Evolutionary conservation across 1,140 invertebrate species (phyloP).

Genomic region (Potamilus streckersoni): DNA sequence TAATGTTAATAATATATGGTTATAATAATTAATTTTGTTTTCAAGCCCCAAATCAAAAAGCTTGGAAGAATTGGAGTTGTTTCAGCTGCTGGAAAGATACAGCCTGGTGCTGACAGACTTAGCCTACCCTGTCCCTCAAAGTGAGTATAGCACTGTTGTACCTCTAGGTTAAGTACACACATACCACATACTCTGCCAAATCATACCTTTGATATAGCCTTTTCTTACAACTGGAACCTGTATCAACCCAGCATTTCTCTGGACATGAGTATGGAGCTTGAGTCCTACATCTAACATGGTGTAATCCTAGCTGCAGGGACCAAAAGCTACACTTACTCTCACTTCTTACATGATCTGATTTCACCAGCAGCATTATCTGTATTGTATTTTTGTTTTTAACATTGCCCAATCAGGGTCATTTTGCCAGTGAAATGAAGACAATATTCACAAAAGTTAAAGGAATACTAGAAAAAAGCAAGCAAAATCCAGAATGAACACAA

Average conservation of each 20-base stretch:
- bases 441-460: too few relatives aligned
- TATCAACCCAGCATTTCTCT: background rate
- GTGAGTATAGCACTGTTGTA: constrained; percentile 22
- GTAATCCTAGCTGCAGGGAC: too few relatives aligned
- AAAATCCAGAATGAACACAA: too few relatives aligned
- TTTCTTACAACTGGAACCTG: background rate
- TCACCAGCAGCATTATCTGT: too few relatives aligned
- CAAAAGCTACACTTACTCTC: too few relatives aligned
- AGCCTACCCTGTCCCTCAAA: constrained; percentile 50
- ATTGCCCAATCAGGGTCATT: too few relatives aligned
- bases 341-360: too few relatives aligned
- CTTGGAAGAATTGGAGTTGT: constrained; percentile 59
- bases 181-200: background rate
- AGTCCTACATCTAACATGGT: too few relatives aligned
- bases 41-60: constrained; percentile 37
- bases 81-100: constrained; percentile 58
- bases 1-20: background rate
- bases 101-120: constrained; percentile 47
- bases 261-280: too few relatives aligned
- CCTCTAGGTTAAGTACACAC: background rate
- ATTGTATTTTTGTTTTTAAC: too few relatives aligned
- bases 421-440: too few relatives aligned
- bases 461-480: too few relatives aligned
- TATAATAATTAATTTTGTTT: constrained; percentile 4
- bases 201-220: background rate